Evolutionary conservation across 2,888 invertebrate genomes (phyloP).

Genomic region (Arenicola marina): DNA sequence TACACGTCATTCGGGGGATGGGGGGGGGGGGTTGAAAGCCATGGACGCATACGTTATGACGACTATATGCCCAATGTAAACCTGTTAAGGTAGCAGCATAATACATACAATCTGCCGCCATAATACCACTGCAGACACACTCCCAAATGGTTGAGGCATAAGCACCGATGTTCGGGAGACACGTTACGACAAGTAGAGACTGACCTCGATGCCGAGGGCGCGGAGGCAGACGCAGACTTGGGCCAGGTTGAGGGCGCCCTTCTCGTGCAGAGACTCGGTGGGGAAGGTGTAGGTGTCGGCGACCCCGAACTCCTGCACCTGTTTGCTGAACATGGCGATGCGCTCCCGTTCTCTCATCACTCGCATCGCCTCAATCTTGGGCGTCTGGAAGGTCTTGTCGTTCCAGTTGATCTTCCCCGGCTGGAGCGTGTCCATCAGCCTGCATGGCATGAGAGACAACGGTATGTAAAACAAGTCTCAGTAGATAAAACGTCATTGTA

Average conservation of each 20-base stretch:
- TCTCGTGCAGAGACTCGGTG: slow-evolving; percentile 34
- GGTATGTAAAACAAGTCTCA: not conserved
- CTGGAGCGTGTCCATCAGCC: slow-evolving; percentile 30
- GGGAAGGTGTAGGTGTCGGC: slow-evolving; percentile 33
- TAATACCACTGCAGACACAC: too few species aligned
- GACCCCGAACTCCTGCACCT: slow-evolving; percentile 31
- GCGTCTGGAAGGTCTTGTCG: slow-evolving; percentile 31
- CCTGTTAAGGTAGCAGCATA: too few species aligned
- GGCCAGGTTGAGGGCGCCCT: slow-evolving; percentile 32
- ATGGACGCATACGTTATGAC: too few species aligned
- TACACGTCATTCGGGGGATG: too few species aligned
- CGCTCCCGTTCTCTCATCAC: slow-evolving; percentile 33
- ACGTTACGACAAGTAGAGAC: too few species aligned
- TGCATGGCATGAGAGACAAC: not conserved
- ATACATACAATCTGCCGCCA: too few species aligned
- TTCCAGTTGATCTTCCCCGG: slow-evolving; percentile 34
- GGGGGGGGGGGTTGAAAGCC: too few species aligned
- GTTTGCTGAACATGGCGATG: slow-evolving; percentile 30
- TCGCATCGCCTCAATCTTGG: slow-evolving; percentile 35
- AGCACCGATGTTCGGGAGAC: too few species aligned
- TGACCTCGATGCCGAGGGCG: slow-evolving; percentile 32
- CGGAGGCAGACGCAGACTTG: slow-evolving; percentile 34
- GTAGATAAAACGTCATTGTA: not conserved
- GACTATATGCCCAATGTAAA: too few species aligned
- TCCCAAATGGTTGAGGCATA: too few species aligned